A percentile compares a stretch with the other conserved stretches of the same genome.
phyloP scores from a whole-genome alignment of 2,113 vertebrate genomes.

The Ancistrus triradiatus region DNA sequence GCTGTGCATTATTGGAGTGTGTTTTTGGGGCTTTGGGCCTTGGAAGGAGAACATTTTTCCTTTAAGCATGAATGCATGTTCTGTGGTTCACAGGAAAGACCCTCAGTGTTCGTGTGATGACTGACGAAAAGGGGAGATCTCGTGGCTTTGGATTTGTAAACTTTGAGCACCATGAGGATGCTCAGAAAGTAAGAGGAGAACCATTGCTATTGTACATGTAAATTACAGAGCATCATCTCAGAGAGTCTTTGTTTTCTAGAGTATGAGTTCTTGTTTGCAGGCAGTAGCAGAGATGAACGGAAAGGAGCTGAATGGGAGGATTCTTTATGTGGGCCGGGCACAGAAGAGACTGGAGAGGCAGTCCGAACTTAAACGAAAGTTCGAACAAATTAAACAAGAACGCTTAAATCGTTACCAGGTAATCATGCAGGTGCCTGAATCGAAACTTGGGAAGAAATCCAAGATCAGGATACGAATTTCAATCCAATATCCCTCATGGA shows the following conservation, averaged over 20 bases:
- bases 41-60: too few relatives aligned
- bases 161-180: conserved; percentile 88
- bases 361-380: conserved; percentile 85
- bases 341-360: conserved; percentile 92
- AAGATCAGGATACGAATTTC: too few relatives aligned
- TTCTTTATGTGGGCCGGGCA: conserved; percentile 85
- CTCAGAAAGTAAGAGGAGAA: conserved; percentile 78
- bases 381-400: conserved; percentile 92
- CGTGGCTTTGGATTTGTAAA: conserved; percentile 95
- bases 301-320: conserved; percentile 82
- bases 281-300: conserved; percentile 91
- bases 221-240: too few relatives aligned
- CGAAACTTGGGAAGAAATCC: too few relatives aligned
- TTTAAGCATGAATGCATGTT: too few relatives aligned
- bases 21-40: too few relatives aligned
- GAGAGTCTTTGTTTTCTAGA: too few relatives aligned
- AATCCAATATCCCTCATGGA: too few relatives aligned
- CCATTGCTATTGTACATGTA: neutral
- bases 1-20: too few relatives aligned
- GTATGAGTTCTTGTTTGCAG: conserved; percentile 56
- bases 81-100: conserved; percentile 74
- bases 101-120: conserved; percentile 91
- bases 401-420: conserved; percentile 90
- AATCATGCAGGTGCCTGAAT: conserved; percentile 14
- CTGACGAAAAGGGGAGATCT: conserved; percentile 75